Conservation (phyloP, 2,113 vertebrate genomes). For the Nanorana parkeri region DNA sequence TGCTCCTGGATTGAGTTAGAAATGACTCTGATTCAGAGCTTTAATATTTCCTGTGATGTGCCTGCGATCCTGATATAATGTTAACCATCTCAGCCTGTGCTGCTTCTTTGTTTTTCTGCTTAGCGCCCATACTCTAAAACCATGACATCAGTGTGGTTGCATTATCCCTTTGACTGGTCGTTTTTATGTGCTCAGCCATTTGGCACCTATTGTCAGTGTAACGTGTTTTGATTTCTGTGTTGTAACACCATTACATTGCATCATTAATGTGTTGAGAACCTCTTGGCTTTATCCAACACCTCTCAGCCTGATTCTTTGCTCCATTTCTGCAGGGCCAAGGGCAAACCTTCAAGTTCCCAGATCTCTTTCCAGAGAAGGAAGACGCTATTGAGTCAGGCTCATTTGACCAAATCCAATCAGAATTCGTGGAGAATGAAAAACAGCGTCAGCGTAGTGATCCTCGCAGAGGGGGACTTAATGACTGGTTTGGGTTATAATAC, state of each 20-base stretch:
- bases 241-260: neutral
- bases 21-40: slow-evolving; percentile 46
- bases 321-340: slow-evolving; percentile 75
- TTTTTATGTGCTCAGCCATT: neutral
- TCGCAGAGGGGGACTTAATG: slow-evolving; percentile 82
- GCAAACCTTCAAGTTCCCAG: slow-evolving; percentile 92
- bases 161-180: too few species aligned
- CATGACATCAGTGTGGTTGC: neutral
- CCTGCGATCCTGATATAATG: slow-evolving; percentile 35
- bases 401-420: slow-evolving; percentile 72
- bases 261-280: too few species aligned
- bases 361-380: slow-evolving; percentile 84
- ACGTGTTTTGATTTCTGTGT: neutral
- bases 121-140: neutral
- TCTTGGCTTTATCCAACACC: neutral
- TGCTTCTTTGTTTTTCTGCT: slow-evolving; percentile 9
- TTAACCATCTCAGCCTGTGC: slow-evolving; percentile 32
- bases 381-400: slow-evolving; percentile 64
- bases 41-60: slow-evolving; percentile 45
- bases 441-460: slow-evolving; percentile 80
- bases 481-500: slow-evolving; percentile 87
- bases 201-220: neutral
- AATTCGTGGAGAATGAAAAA: slow-evolving; percentile 78
- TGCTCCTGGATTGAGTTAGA: slow-evolving; percentile 52
- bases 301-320: neutral